Evolutionary conservation across 2,888 invertebrate genomes (phyloP).

Genomic region (Aphelenchoides bicaudatus): DNA sequence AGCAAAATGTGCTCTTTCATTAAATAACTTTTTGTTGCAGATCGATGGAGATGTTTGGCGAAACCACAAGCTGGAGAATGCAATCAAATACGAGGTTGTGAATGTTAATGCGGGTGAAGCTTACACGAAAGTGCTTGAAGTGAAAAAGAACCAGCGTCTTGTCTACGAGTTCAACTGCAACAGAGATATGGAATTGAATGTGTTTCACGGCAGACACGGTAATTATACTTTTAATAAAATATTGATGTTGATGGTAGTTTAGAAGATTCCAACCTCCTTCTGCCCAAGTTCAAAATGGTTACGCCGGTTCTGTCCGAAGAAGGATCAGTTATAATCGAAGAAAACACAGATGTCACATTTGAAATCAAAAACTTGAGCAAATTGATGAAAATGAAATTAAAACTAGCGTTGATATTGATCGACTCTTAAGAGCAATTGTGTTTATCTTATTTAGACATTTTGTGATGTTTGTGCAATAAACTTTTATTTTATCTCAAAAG

Average conservation of each 20-base stretch:
- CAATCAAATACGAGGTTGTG: slow-evolving; percentile 30
- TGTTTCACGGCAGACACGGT: slow-evolving; percentile 12
- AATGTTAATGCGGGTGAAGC: slow-evolving; percentile 24
- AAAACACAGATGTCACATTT: slow-evolving; percentile 25
- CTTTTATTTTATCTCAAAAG: too few relatives aligned
- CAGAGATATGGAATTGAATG: slow-evolving; percentile 37
- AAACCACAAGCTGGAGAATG: slow-evolving; percentile 16
- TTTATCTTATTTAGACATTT: too few relatives aligned
- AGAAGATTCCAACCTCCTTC: slow-evolving; percentile 26
- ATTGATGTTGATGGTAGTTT: slow-evolving; percentile 10
- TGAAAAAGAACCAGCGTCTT: slow-evolving; percentile 30
- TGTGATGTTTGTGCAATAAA: too few relatives aligned
- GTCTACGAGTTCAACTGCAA: slow-evolving; percentile 37
- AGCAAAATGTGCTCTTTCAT: slow-evolving; percentile 3
- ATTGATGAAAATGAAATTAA: slow-evolving; percentile 45
- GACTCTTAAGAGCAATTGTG: neutral
- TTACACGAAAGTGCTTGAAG: slow-evolving; percentile 27
- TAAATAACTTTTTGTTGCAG: slow-evolving; percentile 22
- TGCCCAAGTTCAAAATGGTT: slow-evolving; percentile 36
- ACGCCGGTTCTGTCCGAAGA: slow-evolving; percentile 38
- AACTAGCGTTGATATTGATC: slow-evolving; percentile 24
- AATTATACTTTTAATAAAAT: neutral
- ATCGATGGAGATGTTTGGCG: slow-evolving; percentile 26
- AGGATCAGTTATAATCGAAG: slow-evolving; percentile 25
- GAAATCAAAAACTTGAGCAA: slow-evolving; percentile 41